Conservation (phyloP, 1,140 invertebrate genomes). For the Brachionus manjavacas region DNA sequence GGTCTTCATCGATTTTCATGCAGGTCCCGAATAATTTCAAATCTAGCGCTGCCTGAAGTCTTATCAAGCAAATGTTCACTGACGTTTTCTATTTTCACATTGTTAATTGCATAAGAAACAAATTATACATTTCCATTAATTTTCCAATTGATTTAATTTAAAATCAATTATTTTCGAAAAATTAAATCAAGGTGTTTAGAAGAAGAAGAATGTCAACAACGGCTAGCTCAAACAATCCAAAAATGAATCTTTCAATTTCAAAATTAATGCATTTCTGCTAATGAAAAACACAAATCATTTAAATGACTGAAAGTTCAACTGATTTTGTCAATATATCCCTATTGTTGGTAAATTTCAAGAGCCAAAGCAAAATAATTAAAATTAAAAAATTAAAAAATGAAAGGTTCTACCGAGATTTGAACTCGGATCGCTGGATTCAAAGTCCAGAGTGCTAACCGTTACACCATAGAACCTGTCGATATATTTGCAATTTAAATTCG, state of each 20-base stretch:
- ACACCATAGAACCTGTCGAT: conserved; percentile 6
- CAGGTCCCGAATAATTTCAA: background rate
- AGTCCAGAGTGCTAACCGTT: conserved; percentile 36
- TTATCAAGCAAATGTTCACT: background rate
- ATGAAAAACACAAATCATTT: background rate
- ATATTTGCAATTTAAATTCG: background rate
- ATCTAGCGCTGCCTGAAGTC: background rate
- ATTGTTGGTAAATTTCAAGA: background rate
- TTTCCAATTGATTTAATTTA: background rate
- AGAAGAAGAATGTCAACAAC: background rate
- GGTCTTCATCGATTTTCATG: background rate
- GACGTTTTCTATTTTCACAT: background rate
- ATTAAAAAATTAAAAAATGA: background rate
- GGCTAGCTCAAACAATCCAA: background rate
- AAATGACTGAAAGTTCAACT: background rate
- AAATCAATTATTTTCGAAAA: background rate
- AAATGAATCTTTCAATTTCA: background rate
- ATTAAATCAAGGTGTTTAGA: background rate
- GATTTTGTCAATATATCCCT: background rate
- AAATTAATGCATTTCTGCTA: background rate
- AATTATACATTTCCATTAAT: background rate
- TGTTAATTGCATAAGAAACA: background rate
- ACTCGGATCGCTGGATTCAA: conserved; percentile 25
- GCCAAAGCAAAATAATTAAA: background rate
- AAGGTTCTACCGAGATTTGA: conserved; percentile 23